A percentile compares a stretch with the other conserved stretches of the same genome.
These are phyloP conservation scores for Eupithecia tripunctaria DNA, from an alignment of 2,888 invertebrate genomes.

Conservation along the genomic window DNA sequence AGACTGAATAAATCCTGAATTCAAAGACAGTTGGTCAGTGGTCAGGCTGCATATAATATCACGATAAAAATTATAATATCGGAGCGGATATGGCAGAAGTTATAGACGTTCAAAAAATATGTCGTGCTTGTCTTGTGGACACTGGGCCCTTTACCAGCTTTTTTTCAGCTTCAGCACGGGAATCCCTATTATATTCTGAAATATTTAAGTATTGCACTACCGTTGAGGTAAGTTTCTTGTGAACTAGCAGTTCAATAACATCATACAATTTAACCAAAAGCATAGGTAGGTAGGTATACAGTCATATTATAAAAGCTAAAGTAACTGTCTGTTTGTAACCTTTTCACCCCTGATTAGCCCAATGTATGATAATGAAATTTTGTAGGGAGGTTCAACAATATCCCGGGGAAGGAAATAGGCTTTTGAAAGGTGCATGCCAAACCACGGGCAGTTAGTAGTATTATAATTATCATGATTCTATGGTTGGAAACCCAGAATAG, in stretches of 20 bases:
- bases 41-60: neutral
- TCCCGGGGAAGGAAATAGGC: neutral
- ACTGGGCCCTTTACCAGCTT: constrained; percentile 73
- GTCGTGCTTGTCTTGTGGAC: constrained; percentile 75
- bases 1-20: neutral
- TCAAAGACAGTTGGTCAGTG: too few relatives aligned
- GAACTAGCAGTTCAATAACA: neutral
- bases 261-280: neutral
- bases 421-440: too few relatives aligned
- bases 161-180: constrained; percentile 68
- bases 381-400: neutral
- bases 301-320: neutral
- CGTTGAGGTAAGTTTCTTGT: constrained; percentile 64
- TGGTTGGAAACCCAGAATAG: too few relatives aligned
- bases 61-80: neutral
- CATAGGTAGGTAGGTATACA: neutral
- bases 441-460: too few relatives aligned
- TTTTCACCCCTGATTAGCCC: neutral
- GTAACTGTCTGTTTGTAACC: neutral
- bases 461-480: neutral
- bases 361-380: neutral
- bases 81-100: constrained; percentile 53
- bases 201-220: constrained; percentile 79
- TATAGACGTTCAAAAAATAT: constrained; percentile 71
- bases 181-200: constrained; percentile 49